Evolutionary conservation across 2,113 vertebrate genomes (phyloP).

Genomic region (Phalacrocorax brasilianus): DNA sequence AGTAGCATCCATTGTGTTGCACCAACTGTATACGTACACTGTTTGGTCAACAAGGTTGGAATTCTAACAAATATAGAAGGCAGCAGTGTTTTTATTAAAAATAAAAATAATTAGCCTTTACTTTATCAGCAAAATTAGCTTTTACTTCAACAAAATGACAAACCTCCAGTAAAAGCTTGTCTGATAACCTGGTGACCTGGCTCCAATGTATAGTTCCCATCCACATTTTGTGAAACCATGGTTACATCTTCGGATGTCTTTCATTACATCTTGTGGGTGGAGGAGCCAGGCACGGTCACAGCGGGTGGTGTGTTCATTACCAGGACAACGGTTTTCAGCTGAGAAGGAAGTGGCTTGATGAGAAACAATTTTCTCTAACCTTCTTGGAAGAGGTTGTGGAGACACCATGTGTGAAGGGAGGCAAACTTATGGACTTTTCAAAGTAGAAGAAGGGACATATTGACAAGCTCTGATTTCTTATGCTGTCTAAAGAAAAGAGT

Average conservation of each 20-base stretch:
- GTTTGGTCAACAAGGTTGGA: background rate
- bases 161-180: background rate
- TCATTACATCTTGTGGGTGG: fast-evolving
- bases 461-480: background rate
- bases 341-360: background rate
- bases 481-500: background rate
- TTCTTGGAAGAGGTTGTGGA: background rate
- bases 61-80: background rate
- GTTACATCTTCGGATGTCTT: background rate
- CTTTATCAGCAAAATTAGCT: background rate
- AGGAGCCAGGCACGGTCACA: background rate
- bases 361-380: background rate
- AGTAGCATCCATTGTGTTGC: background rate
- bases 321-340: background rate
- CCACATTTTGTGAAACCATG: background rate
- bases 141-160: background rate
- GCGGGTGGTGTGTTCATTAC: background rate
- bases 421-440: fast-evolving
- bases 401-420: fast-evolving
- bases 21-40: background rate
- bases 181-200: background rate
- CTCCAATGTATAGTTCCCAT: background rate
- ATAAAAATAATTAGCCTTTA: background rate
- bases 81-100: background rate
- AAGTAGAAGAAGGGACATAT: background rate